A percentile compares a stretch with the other conserved stretches of the same genome.
phyloP scores from a whole-genome alignment of 2,888 invertebrate species.

The Nowickia ferox region DNA sequence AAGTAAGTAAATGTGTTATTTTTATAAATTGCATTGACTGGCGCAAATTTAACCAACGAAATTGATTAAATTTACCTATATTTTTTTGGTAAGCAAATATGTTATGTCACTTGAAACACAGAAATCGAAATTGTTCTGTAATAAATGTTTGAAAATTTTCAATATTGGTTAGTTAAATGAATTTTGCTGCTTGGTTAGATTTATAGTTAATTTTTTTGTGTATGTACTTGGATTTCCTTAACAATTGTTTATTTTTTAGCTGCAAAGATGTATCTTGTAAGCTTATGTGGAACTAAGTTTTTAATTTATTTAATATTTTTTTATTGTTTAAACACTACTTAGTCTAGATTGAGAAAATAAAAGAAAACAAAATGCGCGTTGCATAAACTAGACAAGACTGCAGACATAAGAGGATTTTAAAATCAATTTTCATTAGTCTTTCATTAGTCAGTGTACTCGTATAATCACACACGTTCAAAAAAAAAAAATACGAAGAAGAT shows the following conservation, averaged over 20 bases:
- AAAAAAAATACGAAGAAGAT: no score
- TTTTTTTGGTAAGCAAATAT: no score
- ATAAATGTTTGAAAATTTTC: no score
- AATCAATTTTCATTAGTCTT: constrained; percentile 37
- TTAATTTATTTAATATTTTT: constrained; percentile 49
- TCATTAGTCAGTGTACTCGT: neutral
- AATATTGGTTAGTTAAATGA: no score
- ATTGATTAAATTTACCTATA: no score
- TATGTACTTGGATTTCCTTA: neutral
- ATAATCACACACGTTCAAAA: neutral
- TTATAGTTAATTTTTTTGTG: no score
- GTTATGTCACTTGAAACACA: no score
- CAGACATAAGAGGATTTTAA: constrained; percentile 39
- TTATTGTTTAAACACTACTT: constrained; percentile 54
- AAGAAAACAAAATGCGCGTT: neutral
- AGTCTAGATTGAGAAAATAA: constrained; percentile 32
- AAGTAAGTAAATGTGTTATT: no score
- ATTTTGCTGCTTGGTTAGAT: no score
- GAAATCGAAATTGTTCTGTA: no score
- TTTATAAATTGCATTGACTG: no score
- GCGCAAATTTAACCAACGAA: no score
- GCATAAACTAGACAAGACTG: constrained; percentile 18
- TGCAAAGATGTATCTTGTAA: constrained; percentile 1
- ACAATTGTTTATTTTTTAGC: neutral
- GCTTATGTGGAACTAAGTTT: constrained; percentile 1